phyloP scores from a whole-genome alignment of 2,797 vertebrate species.

The Manis crassicaudata region DNA sequence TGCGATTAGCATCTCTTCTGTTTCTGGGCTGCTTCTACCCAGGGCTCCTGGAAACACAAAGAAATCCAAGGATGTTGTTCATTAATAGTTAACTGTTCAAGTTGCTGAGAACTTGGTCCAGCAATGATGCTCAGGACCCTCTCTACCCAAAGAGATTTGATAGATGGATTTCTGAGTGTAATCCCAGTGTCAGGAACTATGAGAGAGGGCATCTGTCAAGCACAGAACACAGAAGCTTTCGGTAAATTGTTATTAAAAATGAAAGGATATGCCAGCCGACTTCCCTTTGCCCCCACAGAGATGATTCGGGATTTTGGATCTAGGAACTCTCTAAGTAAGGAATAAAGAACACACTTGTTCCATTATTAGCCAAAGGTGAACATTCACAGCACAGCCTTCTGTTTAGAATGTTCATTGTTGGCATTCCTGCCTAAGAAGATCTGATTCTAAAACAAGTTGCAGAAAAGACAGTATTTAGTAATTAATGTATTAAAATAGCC shows the following conservation, averaged over 20 bases:
- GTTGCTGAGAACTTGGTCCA: conserved; percentile 68
- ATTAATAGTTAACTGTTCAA: conserved; percentile 81
- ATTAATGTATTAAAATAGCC: conserved; percentile 12
- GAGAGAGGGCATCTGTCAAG: conserved; percentile 64
- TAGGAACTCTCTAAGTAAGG: background rate
- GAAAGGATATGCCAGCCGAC: background rate
- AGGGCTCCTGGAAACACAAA: conserved; percentile 75
- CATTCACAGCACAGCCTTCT: background rate
- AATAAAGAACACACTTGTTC: fast-evolving
- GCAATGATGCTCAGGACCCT: conserved; percentile 27
- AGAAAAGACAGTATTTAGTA: background rate
- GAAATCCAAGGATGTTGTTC: conserved; percentile 75
- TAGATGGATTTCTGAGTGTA: conserved; percentile 60
- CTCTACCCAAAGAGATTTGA: conserved; percentile 62
- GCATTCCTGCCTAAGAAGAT: background rate
- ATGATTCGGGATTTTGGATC: background rate
- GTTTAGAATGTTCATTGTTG: background rate
- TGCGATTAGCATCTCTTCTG: conserved; percentile 80
- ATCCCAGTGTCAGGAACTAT: conserved; percentile 54
- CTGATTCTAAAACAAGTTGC: conserved; percentile 4
- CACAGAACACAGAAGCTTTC: conserved; percentile 43
- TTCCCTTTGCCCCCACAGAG: conserved; percentile 54
- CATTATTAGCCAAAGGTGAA: background rate
- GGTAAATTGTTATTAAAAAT: conserved; percentile 52
- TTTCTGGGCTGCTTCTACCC: conserved; percentile 71